Percentiles rank a stretch among this genome's conserved stretches.
Conservation (phyloP, 1,140 invertebrate species). For the Brachystomella parvula region DNA sequence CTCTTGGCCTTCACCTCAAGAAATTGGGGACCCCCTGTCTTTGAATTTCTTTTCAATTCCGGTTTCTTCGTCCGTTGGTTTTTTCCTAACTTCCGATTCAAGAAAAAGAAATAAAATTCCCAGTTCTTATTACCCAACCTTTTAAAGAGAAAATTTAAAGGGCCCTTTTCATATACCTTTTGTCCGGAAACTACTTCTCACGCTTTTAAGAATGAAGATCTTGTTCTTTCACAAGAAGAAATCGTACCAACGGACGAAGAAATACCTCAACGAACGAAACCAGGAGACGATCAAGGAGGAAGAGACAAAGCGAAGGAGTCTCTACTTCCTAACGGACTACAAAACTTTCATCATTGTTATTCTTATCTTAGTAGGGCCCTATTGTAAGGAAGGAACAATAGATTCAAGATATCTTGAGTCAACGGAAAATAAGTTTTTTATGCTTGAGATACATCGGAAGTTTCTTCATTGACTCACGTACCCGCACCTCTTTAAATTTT, state of each 20-base stretch:
- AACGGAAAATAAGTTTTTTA: background rate
- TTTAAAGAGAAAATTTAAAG: background rate
- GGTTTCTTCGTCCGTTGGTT: conserved; percentile 8
- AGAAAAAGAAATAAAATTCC: background rate
- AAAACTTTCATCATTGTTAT: background rate
- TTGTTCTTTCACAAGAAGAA: background rate
- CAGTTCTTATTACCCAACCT: no score
- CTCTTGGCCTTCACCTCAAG: conserved; percentile 7
- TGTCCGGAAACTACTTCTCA: background rate
- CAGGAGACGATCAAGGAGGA: no score
- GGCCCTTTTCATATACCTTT: no score
- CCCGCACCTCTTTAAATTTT: conserved; percentile 5
- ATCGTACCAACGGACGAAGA: conserved; percentile 4
- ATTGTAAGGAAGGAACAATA: background rate
- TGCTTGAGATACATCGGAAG: no score
- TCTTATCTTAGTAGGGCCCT: background rate
- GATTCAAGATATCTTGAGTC: background rate
- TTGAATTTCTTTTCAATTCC: conserved; percentile 13
- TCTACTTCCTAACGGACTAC: background rate
- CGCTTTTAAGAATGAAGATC: conserved; percentile 2
- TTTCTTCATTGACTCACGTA: background rate
- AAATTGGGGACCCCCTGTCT: background rate
- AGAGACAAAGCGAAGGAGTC: background rate
- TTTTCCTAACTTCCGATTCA: no score
- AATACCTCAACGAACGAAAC: no score